These are phyloP conservation scores for Nymphalis urticae DNA, from an alignment of 2,888 invertebrate species.

Conservation along the genomic window DNA sequence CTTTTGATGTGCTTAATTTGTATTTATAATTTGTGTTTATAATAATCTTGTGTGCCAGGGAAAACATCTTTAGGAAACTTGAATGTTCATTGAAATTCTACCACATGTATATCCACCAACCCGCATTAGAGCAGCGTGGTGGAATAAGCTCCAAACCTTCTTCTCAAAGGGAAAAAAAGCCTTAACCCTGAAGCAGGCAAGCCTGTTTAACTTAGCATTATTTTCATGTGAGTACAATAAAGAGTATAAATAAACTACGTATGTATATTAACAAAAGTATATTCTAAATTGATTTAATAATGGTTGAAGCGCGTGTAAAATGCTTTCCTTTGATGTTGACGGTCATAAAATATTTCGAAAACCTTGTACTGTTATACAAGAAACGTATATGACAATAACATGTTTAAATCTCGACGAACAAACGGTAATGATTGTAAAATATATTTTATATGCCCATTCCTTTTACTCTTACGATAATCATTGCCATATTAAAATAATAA, in stretches of 20 bases:
- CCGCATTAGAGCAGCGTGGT: too few relatives aligned
- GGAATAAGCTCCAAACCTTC: too few relatives aligned
- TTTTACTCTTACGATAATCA: constrained; percentile 25
- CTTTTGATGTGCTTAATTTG: too few relatives aligned
- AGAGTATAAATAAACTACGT: neutral
- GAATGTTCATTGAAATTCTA: too few relatives aligned
- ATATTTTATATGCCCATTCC: constrained; percentile 26
- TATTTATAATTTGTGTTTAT: too few relatives aligned
- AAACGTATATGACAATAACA: constrained; percentile 24
- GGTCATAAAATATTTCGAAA: constrained; percentile 26
- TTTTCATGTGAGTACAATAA: neutral
- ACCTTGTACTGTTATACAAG: constrained; percentile 28
- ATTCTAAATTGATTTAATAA: constrained; percentile 21
- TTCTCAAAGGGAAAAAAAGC: too few relatives aligned
- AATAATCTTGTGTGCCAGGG: too few relatives aligned
- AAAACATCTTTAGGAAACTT: too few relatives aligned
- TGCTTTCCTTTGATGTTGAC: constrained; percentile 17
- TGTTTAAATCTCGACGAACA: constrained; percentile 28
- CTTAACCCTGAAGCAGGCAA: too few relatives aligned
- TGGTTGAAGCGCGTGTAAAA: constrained; percentile 8
- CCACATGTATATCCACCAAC: too few relatives aligned
- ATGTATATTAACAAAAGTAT: constrained; percentile 5
- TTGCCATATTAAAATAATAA: constrained; percentile 24
- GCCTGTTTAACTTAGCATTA: too few relatives aligned
- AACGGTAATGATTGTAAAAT: constrained; percentile 31